Conservation (phyloP, 2,888 invertebrate genomes). For the Oasisia sp. region DNA sequence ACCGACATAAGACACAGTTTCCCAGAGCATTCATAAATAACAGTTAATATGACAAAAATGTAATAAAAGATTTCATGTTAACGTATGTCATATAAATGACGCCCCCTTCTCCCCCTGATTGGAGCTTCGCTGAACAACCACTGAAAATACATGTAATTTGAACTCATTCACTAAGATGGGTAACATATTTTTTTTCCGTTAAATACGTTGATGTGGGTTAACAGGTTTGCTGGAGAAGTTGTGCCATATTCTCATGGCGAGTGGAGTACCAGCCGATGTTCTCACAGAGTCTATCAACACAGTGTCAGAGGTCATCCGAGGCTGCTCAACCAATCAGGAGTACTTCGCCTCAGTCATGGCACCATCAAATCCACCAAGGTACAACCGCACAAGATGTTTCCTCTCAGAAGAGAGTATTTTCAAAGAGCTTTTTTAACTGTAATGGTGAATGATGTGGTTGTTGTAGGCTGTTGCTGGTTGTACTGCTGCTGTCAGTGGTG, state of each 20-base stretch:
- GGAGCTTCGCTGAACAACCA: too few species aligned
- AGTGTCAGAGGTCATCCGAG: conserved; percentile 92
- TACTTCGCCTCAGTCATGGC: conserved; percentile 87
- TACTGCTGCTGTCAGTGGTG: conserved; percentile 69
- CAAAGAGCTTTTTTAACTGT: neutral
- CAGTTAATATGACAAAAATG: too few species aligned
- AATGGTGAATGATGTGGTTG: conserved; percentile 42
- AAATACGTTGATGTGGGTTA: conserved; percentile 26
- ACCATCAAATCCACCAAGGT: conserved; percentile 89
- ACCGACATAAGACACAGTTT: too few species aligned
- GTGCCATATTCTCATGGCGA: conserved; percentile 92
- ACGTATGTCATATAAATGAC: too few species aligned
- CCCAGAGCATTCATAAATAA: too few species aligned
- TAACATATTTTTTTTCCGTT: neutral
- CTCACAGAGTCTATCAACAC: conserved; percentile 95
- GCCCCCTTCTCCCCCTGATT: too few species aligned
- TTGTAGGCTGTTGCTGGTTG: conserved; percentile 87
- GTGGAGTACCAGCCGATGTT: conserved; percentile 95
- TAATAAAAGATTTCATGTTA: too few species aligned
- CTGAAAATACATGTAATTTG: neutral
- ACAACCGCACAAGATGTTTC: neutral
- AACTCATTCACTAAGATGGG: neutral
- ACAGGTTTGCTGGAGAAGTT: conserved; percentile 78
- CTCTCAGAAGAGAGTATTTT: neutral
- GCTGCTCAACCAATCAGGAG: conserved; percentile 90